Evolutionary conservation across 1,140 invertebrate species (phyloP).

Genomic region (Drosophila azteca): DNA sequence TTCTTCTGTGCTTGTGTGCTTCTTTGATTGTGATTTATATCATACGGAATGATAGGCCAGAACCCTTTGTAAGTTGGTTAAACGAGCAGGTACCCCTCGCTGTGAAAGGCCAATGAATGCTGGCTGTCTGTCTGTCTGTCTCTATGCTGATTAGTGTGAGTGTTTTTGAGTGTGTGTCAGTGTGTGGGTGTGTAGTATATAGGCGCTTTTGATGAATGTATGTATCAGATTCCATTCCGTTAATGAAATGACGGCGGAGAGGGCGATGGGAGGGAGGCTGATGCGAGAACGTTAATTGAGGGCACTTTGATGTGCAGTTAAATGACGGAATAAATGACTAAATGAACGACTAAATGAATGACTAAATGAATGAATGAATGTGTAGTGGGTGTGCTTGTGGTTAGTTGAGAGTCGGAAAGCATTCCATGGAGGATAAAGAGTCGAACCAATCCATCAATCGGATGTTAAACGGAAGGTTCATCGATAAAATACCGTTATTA

Average conservation of each 20-base stretch:
- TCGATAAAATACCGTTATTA: neutral
- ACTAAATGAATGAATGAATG: slow-evolving; percentile 27
- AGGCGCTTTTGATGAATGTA: slow-evolving; percentile 63
- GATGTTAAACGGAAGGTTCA: slow-evolving; percentile 10
- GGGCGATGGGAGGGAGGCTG: slow-evolving; percentile 20
- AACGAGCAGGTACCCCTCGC: slow-evolving; percentile 17
- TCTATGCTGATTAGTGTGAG: slow-evolving; percentile 42
- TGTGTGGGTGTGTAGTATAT: neutral
- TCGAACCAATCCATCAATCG: neutral
- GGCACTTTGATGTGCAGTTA: slow-evolving; percentile 62
- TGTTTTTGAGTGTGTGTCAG: slow-evolving; percentile 31
- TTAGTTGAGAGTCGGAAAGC: slow-evolving; percentile 38
- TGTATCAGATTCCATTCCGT: slow-evolving; percentile 64
- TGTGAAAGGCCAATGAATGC: slow-evolving; percentile 30
- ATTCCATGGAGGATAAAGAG: slow-evolving; percentile 1
- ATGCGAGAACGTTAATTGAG: slow-evolving; percentile 72
- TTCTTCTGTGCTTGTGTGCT: slow-evolving; percentile 9
- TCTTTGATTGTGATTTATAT: slow-evolving; percentile 67
- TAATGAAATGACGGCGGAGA: slow-evolving; percentile 54
- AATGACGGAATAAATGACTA: slow-evolving; percentile 39
- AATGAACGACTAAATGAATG: slow-evolving; percentile 24
- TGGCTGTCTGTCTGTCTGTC: slow-evolving; percentile 14
- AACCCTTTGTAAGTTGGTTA: slow-evolving; percentile 39
- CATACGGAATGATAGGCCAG: slow-evolving; percentile 35
- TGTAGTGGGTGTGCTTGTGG: slow-evolving; percentile 2